These are phyloP conservation scores for Stenodema calcarata DNA, from an alignment of 2,888 invertebrate species.

Conservation along the genomic window DNA sequence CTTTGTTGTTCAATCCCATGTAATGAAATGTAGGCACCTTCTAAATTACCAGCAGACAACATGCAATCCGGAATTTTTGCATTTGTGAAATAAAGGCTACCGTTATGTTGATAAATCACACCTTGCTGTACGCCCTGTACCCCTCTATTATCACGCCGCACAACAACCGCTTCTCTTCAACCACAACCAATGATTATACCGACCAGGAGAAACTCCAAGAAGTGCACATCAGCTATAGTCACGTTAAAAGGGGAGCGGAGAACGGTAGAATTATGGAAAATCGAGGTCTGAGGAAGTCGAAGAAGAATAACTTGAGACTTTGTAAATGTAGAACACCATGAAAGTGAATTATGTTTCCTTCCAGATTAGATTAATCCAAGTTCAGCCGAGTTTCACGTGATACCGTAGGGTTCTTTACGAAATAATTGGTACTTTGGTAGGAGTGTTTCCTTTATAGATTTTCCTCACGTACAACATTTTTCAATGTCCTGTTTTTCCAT, in stretches of 20 bases:
- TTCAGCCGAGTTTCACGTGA: neutral
- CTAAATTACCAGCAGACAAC: too few relatives aligned
- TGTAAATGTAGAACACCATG: conserved; percentile 3
- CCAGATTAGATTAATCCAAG: conserved; percentile 6
- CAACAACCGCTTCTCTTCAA: neutral
- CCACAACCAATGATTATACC: neutral
- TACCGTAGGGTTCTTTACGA: neutral
- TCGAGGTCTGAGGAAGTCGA: neutral
- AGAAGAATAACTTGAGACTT: neutral
- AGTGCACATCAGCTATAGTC: neutral
- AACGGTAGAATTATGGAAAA: neutral
- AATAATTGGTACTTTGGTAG: neutral
- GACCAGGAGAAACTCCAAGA: neutral
- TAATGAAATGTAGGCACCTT: too few relatives aligned
- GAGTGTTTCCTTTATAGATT: neutral
- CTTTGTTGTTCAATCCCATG: too few relatives aligned
- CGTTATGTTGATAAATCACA: neutral
- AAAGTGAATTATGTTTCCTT: neutral
- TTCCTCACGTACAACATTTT: conserved; percentile 8
- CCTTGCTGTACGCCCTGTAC: neutral
- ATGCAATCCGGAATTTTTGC: too few relatives aligned
- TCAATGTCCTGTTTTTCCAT: neutral
- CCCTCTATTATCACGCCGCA: neutral
- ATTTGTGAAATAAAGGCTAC: too few relatives aligned
- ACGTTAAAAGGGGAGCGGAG: neutral